These are phyloP conservation scores for Limanda limanda DNA, from an alignment of 2,113 vertebrate genomes.

Conservation along the genomic window DNA sequence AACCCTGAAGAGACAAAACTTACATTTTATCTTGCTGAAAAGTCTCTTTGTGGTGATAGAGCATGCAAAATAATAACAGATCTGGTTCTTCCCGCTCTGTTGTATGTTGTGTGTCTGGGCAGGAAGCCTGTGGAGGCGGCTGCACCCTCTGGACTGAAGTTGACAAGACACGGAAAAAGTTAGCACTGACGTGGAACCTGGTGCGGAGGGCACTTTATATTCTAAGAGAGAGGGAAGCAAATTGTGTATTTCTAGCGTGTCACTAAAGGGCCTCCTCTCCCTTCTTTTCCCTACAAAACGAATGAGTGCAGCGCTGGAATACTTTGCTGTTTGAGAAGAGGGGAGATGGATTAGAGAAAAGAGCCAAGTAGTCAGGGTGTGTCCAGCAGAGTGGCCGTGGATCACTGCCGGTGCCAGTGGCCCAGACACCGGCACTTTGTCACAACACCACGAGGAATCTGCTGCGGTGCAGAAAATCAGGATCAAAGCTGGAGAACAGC, in stretches of 20 bases:
- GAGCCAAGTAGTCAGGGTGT: constrained; percentile 65
- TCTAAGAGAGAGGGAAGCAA: no score
- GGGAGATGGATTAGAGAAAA: constrained; percentile 62
- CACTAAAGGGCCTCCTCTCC: constrained; percentile 18
- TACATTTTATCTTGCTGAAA: not conserved
- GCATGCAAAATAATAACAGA: no score
- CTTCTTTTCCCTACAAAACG: constrained; percentile 36
- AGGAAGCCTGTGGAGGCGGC: no score
- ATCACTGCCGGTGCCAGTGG: constrained; percentile 68
- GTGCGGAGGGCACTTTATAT: not conserved
- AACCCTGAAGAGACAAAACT: not conserved
- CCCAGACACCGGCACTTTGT: constrained; percentile 54
- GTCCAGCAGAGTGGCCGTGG: constrained; percentile 68
- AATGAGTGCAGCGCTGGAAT: constrained; percentile 43
- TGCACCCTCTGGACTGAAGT: not conserved
- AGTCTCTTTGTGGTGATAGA: no score
- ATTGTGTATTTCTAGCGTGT: constrained; percentile 1
- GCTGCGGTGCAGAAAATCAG: constrained; percentile 46
- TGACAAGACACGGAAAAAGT: no score
- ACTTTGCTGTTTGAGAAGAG: constrained; percentile 5
- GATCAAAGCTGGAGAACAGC: constrained; percentile 35
- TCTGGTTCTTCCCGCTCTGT: no score
- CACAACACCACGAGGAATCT: constrained; percentile 52
- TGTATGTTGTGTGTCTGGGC: no score
- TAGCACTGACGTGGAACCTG: not conserved